These are phyloP conservation scores for Indicator indicator DNA, from an alignment of 2,113 vertebrate genomes.

Conservation along the genomic window DNA sequence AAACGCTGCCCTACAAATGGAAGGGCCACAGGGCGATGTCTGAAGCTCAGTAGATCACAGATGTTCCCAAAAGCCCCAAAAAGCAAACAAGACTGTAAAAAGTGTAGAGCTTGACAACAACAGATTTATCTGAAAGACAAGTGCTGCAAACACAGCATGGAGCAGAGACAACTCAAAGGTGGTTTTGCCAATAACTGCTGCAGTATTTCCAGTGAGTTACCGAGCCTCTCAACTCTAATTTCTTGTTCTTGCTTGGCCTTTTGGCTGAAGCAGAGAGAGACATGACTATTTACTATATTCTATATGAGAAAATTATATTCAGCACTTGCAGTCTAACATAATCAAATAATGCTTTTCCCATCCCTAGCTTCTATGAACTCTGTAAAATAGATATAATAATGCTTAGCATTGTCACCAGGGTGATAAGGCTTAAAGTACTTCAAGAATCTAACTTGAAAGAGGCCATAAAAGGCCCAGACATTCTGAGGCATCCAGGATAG, in stretches of 20 bases:
- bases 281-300: neutral
- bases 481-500: neutral
- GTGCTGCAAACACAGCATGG: neutral
- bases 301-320: slow-evolving; percentile 4
- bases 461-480: slow-evolving; percentile 7
- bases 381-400: slow-evolving; percentile 36
- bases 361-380: neutral
- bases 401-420: slow-evolving; percentile 14
- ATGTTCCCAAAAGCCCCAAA: neutral
- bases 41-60: neutral
- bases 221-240: neutral
- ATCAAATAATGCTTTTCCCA: slow-evolving; percentile 52
- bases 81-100: neutral
- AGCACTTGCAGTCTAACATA: neutral
- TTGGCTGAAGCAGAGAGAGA: neutral
- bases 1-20: neutral
- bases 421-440: slow-evolving; percentile 29
- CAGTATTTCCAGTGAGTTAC: neutral
- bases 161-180: neutral
- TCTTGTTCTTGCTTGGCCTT: neutral
- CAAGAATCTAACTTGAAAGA: slow-evolving; percentile 1
- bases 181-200: neutral
- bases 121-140: neutral
- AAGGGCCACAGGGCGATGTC: neutral
- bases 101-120: neutral